These are phyloP conservation scores for Nannoperca obscura DNA, from an alignment of 2,797 vertebrate species.

Conservation along the genomic window DNA sequence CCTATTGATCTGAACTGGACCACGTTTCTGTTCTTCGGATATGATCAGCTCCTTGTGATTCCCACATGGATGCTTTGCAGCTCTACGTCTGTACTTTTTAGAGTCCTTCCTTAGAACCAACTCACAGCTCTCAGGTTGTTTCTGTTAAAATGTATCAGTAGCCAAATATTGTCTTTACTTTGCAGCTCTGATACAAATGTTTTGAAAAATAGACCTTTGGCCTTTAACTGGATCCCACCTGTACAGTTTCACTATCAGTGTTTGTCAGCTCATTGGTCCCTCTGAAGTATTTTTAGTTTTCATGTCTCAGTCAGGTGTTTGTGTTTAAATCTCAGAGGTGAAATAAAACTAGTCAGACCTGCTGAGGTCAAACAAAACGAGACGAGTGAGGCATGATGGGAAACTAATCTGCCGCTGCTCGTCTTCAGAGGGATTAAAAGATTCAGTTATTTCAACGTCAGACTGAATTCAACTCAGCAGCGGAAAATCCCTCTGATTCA, in stretches of 20 bases:
- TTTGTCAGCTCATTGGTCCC: constrained; percentile 25
- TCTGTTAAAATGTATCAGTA: background rate
- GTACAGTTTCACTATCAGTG: constrained; percentile 5
- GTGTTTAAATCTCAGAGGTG: constrained; percentile 39
- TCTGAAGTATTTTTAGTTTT: constrained; percentile 19
- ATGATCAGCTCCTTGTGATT: background rate
- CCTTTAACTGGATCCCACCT: background rate
- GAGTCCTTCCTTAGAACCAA: background rate
- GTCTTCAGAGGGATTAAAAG: constrained; percentile 50
- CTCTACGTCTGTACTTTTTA: too few species aligned
- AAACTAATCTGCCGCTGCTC: constrained; percentile 59
- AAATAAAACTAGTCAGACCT: constrained; percentile 31
- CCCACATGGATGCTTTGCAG: too few species aligned
- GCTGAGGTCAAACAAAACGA: constrained; percentile 53
- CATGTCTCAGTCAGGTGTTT: constrained; percentile 38
- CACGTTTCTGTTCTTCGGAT: background rate
- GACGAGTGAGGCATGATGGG: constrained; percentile 40
- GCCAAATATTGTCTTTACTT: constrained; percentile 1
- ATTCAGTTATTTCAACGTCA: constrained; percentile 37
- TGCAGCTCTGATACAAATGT: background rate
- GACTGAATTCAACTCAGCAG: constrained; percentile 31
- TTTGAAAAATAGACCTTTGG: background rate
- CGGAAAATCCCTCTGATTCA: background rate
- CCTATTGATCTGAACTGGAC: too few species aligned
- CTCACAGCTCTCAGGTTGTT: background rate